phyloP scores from a whole-genome alignment of 2,797 vertebrate genomes.

The Malurus leucopterus region DNA sequence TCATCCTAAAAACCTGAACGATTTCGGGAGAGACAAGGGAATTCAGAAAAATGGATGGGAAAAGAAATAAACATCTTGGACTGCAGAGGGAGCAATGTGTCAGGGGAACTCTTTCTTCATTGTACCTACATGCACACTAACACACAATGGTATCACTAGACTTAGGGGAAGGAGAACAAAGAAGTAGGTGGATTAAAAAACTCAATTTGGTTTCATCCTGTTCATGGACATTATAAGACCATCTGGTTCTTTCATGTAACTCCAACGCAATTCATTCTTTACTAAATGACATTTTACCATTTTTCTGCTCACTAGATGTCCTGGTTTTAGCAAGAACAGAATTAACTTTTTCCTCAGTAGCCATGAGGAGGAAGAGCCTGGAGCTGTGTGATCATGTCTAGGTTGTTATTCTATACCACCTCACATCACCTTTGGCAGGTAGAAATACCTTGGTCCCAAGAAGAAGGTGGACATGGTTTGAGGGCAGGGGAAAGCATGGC shows the following conservation, averaged over 20 bases:
- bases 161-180: neutral
- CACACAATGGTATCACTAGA: neutral
- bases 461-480: neutral
- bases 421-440: accelerated
- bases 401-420: neutral
- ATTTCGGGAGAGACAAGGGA: neutral
- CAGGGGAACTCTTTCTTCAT: neutral
- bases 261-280: neutral
- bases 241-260: neutral
- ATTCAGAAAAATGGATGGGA: neutral
- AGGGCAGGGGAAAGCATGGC: neutral
- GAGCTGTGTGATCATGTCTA: neutral
- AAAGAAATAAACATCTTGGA: neutral
- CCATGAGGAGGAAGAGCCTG: neutral
- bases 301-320: neutral
- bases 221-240: neutral
- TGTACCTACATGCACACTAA: too few species aligned
- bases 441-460: neutral
- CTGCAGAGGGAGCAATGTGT: neutral
- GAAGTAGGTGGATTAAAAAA: neutral
- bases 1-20: neutral
- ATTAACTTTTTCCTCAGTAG: neutral
- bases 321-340: neutral
- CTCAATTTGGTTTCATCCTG: neutral
- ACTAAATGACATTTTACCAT: neutral